phyloP scores from a whole-genome alignment of 1,140 invertebrate genomes.

The Papilio helenus region DNA sequence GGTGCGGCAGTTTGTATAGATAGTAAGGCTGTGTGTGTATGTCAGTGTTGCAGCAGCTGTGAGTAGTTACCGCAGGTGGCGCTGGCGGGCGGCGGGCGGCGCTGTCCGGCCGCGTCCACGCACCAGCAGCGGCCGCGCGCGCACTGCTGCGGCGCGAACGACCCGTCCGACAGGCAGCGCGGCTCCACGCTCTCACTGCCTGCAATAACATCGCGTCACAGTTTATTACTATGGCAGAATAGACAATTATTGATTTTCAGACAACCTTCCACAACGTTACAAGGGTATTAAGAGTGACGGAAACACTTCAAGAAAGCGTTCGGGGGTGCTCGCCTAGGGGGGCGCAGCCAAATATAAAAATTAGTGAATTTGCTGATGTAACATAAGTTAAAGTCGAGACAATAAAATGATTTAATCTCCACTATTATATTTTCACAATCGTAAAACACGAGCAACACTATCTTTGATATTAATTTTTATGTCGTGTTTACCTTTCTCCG shows the following conservation, averaged over 20 bases:
- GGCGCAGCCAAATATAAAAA: too few relatives aligned
- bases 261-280: too few relatives aligned
- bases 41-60: background rate
- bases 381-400: background rate
- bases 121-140: constrained; percentile 91
- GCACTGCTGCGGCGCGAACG: constrained; percentile 90
- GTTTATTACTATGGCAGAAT: too few relatives aligned
- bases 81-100: constrained; percentile 73
- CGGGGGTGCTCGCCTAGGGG: too few relatives aligned
- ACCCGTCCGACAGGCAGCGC: constrained; percentile 87
- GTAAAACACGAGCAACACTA: background rate
- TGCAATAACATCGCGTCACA: constrained; percentile 32
- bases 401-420: too few relatives aligned
- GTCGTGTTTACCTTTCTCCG: constrained; percentile 63
- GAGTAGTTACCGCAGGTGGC: constrained; percentile 36
- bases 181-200: constrained; percentile 76
- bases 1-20: too few relatives aligned
- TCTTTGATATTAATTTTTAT: background rate
- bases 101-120: constrained; percentile 93
- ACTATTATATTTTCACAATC: background rate
- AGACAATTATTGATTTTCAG: too few relatives aligned
- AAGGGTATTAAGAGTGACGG: too few relatives aligned
- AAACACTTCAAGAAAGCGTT: too few relatives aligned
- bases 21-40: background rate
- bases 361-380: too few relatives aligned